A percentile compares a stretch with the other conserved stretches of the same genome.
These are phyloP conservation scores for Enteromius treurensis DNA, from an alignment of 2,797 vertebrate species.

Conservation along the genomic window DNA sequence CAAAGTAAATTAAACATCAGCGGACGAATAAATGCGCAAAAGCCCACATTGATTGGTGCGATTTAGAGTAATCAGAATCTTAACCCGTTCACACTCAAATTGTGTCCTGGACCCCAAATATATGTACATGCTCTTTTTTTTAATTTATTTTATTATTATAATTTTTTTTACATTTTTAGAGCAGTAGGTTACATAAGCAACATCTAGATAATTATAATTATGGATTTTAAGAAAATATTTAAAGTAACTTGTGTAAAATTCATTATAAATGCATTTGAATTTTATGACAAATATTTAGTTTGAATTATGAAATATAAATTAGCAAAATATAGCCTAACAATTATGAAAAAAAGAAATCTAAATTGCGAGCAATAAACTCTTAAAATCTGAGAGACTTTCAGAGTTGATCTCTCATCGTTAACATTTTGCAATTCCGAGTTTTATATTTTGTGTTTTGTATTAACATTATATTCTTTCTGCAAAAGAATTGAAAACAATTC, in stretches of 20 bases:
- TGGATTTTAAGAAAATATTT: background rate
- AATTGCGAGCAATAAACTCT: background rate
- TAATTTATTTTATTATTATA: too few species aligned
- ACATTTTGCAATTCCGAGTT: too few species aligned
- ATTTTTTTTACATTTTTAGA: too few species aligned
- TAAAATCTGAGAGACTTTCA: too few species aligned
- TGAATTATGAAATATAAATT: background rate
- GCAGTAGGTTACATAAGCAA: too few species aligned
- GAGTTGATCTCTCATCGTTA: too few species aligned
- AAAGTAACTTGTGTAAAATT: background rate
- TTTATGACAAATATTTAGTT: background rate
- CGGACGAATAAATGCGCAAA: conserved; percentile 7
- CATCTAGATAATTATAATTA: too few species aligned
- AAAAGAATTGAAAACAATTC: background rate
- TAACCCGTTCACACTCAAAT: background rate
- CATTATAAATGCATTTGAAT: background rate
- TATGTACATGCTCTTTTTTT: background rate
- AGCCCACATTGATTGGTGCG: background rate
- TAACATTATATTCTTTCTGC: background rate
- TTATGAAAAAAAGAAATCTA: background rate
- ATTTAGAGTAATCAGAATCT: background rate
- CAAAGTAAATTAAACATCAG: conserved; percentile 34
- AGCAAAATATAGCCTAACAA: background rate
- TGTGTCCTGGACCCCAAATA: background rate
- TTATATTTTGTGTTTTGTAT: too few species aligned